Conservation (phyloP, 2,888 invertebrate genomes). For the Leistus spinibarbis region DNA sequence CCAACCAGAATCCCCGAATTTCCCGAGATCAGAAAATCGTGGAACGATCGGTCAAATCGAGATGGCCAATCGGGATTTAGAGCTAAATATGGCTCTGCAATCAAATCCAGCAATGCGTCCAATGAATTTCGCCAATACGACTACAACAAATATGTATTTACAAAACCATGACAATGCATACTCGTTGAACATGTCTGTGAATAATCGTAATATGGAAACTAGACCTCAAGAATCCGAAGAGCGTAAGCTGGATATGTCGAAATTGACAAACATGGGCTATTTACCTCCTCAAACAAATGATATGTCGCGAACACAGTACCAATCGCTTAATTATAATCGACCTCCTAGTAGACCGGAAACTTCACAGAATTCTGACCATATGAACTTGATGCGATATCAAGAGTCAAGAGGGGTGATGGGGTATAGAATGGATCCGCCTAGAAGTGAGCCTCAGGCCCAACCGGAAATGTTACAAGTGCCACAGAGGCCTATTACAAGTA, state of each 20-base stretch:
- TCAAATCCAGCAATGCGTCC: slow-evolving; percentile 18
- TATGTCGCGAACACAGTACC: slow-evolving; percentile 21
- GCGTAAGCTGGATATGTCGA: slow-evolving; percentile 52
- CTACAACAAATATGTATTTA: slow-evolving; percentile 18
- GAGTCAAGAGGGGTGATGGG: slow-evolving; percentile 21
- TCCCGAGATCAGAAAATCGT: slow-evolving; percentile 15
- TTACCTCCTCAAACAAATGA: slow-evolving; percentile 35
- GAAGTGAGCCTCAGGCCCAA: slow-evolving; percentile 1
- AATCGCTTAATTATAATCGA: slow-evolving; percentile 23
- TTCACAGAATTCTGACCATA: slow-evolving; percentile 13
- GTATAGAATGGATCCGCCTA: slow-evolving; percentile 16
- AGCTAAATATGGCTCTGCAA: slow-evolving; percentile 13
- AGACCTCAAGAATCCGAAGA: slow-evolving; percentile 37
- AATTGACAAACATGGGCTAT: slow-evolving; percentile 56
- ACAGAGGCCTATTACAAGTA: slow-evolving; percentile 6
- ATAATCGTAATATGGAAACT: background rate
- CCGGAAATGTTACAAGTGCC: slow-evolving; percentile 27
- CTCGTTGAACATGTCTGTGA: slow-evolving; percentile 1
- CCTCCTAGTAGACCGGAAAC: slow-evolving; percentile 23
- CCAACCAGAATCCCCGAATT: background rate
- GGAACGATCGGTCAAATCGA: slow-evolving; percentile 18
- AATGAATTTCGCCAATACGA: slow-evolving; percentile 26
- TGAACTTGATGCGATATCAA: slow-evolving; percentile 32
- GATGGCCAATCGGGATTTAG: background rate
- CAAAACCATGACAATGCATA: slow-evolving; percentile 27